Base-by-base conservation (phyloP, 2,113 vertebrate genomes). In the Sylvia atricapilla region DNA sequence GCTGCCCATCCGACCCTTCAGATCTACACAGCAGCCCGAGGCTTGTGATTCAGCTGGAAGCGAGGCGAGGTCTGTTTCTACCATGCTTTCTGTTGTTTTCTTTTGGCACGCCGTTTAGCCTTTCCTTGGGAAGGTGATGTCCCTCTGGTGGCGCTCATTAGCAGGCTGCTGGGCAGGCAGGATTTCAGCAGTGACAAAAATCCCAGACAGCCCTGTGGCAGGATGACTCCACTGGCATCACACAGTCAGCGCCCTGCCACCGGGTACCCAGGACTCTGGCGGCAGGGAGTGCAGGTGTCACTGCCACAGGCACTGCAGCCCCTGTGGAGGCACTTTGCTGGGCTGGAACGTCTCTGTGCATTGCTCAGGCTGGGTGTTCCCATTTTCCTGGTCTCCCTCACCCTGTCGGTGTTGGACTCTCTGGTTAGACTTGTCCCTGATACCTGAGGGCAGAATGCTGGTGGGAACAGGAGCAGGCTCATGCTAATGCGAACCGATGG, bases 401-500 rank as follows among this genome's bases (percentile, higher is more conserved):
- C 56, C 21, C 44, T 41, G 8, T 18, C 12, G 53, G 30, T 33
- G 47, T 55, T 46, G 10, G 35, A 58, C 47, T 81, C 44, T 66
- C 33, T 3, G 1, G 24, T 23, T 46, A 76, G n/a, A 3, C 20
- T 16, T 35, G 47, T 46, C 33, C 12, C 12, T 66, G n/a, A 15
- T 3, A 18, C 4, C 53, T 24, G 52, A 75, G 56, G 15, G 50
- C 27, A 78, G 22, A 10, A 30, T 41, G 50, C 76, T 63, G 19
- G 33, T 6, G 2, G 37, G 44, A 87, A 13, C 10, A 58, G 74
- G 22, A 82, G 64, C 43, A 44, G 47, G 25, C 82, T 56, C 10
- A 4, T 0, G 6, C 10, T 50, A 11, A 66, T 43, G 59, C 18
- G 47, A 90, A n/a, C 9, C 0, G 0, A 30, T 28, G 52, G 4